Evolutionary conservation across 2,888 invertebrate genomes (phyloP).

Genomic region (Carcina quercana): DNA sequence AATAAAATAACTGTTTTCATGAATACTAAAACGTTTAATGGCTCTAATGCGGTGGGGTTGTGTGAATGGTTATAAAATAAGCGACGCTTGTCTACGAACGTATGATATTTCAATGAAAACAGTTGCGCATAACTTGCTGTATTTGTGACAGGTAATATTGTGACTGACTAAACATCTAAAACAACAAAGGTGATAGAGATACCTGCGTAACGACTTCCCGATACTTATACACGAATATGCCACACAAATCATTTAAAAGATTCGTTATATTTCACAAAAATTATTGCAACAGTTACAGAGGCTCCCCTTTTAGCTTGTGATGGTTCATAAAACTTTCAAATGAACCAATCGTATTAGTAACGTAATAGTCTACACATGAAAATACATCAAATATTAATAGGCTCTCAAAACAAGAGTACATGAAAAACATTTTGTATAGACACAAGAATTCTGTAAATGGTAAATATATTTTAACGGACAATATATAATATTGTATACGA

Average conservation of each 20-base stretch:
- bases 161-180: not conserved
- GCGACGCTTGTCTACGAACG: not conserved
- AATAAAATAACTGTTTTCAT: constrained; percentile 1
- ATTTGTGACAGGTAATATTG: not conserved
- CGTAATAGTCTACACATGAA: constrained; percentile 37
- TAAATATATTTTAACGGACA: constrained; percentile 76
- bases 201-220: not conserved
- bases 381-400: constrained; percentile 66
- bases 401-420: constrained; percentile 76
- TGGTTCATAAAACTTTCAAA: constrained; percentile 20
- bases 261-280: constrained; percentile 53
- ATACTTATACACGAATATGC: constrained; percentile 50
- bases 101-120: constrained; percentile 1
- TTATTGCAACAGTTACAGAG: constrained; percentile 51
- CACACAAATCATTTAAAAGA: constrained; percentile 47
- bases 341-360: constrained; percentile 32
- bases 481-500: constrained; percentile 76
- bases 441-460: constrained; percentile 75
- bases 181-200: not conserved
- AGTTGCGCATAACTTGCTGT: not conserved
- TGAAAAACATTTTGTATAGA: constrained; percentile 75
- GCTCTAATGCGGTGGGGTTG: constrained; percentile 6
- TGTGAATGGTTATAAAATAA: not conserved
- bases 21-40: not conserved
- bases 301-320: constrained; percentile 27